A percentile compares a stretch with the other conserved stretches of the same genome.
These are phyloP conservation scores for Lissocephala sabroskyi DNA, from an alignment of 2,888 invertebrate species.

Conservation along the genomic window DNA sequence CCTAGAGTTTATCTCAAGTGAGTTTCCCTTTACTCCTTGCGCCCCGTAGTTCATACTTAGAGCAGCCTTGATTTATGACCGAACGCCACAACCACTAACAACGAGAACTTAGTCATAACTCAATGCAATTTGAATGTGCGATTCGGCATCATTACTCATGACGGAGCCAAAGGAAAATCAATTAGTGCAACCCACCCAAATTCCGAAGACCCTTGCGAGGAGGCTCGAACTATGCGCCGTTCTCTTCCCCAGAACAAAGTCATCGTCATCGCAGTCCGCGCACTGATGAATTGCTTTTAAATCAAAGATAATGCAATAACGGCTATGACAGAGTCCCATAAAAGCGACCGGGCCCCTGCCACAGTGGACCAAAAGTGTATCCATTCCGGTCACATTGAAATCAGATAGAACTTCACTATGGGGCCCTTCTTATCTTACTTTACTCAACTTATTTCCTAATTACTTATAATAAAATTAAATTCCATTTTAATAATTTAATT, in stretches of 20 bases:
- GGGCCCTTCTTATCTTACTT: too few species aligned
- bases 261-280: constrained; percentile 38
- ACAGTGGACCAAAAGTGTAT: not conserved
- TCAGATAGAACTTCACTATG: too few species aligned
- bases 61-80: too few species aligned
- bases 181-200: constrained; percentile 57
- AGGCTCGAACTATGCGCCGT: not conserved
- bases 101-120: constrained; percentile 8
- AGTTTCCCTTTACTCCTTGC: too few species aligned
- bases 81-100: constrained; percentile 3
- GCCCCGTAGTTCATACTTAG: too few species aligned
- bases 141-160: constrained; percentile 54
- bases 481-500: too few species aligned
- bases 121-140: constrained; percentile 35
- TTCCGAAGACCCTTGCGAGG: constrained; percentile 2
- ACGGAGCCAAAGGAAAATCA: constrained; percentile 46
- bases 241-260: too few species aligned
- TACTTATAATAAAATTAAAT: too few species aligned
- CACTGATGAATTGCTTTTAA: constrained; percentile 63
- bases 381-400: too few species aligned
- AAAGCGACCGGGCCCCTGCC: constrained; percentile 14
- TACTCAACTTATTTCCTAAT: too few species aligned
- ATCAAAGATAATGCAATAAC: constrained; percentile 61
- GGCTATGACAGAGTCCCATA: constrained; percentile 46
- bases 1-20: too few species aligned